A percentile compares a stretch with the other conserved stretches of the same genome.
These are phyloP conservation scores for Phyllotreta striolata DNA, from an alignment of 2,888 invertebrate genomes.

Conservation along the genomic window DNA sequence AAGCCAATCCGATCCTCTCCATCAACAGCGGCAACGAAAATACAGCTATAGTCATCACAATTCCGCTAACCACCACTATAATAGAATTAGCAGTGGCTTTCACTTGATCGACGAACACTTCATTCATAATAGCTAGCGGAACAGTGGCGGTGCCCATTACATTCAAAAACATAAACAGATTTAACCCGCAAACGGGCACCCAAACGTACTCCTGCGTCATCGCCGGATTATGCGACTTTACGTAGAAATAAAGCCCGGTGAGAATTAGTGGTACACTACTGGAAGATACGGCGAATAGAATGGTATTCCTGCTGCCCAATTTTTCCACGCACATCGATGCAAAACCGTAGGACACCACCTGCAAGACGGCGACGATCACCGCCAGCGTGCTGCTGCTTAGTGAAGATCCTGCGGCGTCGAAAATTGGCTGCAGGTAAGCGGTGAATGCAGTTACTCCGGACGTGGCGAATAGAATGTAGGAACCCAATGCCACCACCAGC, in stretches of 20 bases:
- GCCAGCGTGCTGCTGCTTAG: conserved; percentile 71
- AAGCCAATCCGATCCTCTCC: conserved; percentile 41
- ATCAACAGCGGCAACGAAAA: conserved; percentile 45
- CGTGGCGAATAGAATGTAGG: conserved; percentile 84
- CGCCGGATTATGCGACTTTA: conserved; percentile 27
- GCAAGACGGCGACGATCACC: conserved; percentile 79
- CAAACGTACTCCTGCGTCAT: conserved; percentile 63
- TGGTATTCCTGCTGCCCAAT: conserved; percentile 73
- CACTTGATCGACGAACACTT: conserved; percentile 76
- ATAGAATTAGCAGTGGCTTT: conserved; percentile 68
- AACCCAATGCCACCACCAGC: conserved; percentile 72
- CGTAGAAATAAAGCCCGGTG: conserved; percentile 40
- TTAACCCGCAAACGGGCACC: conserved; percentile 74
- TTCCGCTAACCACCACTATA: conserved; percentile 56
- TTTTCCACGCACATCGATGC: conserved; percentile 79
- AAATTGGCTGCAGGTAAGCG: conserved; percentile 77
- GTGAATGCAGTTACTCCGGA: conserved; percentile 81
- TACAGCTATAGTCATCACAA: conserved; percentile 40
- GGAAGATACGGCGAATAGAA: conserved; percentile 69
- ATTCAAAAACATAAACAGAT: conserved; percentile 76
- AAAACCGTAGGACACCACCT: conserved; percentile 74
- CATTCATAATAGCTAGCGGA: conserved; percentile 83
- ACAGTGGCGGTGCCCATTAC: conserved; percentile 75
- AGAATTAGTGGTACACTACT: conserved; percentile 64
- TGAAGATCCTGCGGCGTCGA: conserved; percentile 71